These are phyloP conservation scores for Cancer borealis DNA, from an alignment of 2,888 invertebrate species.

Conservation along the genomic window DNA sequence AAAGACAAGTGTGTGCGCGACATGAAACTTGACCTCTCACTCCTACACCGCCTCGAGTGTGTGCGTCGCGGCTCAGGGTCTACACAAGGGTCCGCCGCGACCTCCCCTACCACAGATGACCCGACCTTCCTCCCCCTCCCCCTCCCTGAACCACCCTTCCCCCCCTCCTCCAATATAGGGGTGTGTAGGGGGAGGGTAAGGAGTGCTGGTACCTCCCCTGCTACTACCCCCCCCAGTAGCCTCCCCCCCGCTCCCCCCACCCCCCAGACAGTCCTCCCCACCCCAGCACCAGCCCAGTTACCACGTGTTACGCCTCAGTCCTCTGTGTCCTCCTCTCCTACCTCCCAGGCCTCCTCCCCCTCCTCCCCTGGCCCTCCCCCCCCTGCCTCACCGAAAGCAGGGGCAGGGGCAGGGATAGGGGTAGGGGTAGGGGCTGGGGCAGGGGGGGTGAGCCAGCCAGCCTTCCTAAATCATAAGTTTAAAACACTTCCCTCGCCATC, in stretches of 20 bases:
- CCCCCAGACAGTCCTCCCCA: no score
- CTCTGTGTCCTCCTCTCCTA: slow-evolving; percentile 76
- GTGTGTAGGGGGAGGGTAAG: slow-evolving; percentile 74
- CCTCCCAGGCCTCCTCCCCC: slow-evolving; percentile 76
- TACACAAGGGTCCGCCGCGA: slow-evolving; percentile 70
- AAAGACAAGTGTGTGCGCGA: slow-evolving; percentile 76
- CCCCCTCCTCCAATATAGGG: slow-evolving; percentile 78
- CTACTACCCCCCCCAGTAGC: slow-evolving; percentile 77
- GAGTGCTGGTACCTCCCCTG: slow-evolving; percentile 77
- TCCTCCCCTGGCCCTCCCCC: slow-evolving; percentile 70
- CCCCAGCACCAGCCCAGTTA: no score
- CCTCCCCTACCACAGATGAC: slow-evolving; percentile 78
- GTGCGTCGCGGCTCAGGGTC: slow-evolving; percentile 74
- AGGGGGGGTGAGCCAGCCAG: background rate
- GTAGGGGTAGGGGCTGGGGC: background rate
- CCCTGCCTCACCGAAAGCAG: slow-evolving; percentile 76
- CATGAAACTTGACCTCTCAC: slow-evolving; percentile 76
- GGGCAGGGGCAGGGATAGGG: slow-evolving; percentile 11
- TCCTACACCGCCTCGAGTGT: slow-evolving; percentile 76
- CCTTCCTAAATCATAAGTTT: slow-evolving; percentile 74
- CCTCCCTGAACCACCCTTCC: slow-evolving; percentile 78
- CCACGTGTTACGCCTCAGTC: slow-evolving; percentile 75
- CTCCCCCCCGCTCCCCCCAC: slow-evolving; percentile 63
- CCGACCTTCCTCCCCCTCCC: background rate
- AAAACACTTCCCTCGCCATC: slow-evolving; percentile 83